phyloP scores from a whole-genome alignment of 2,113 vertebrate genomes.

The Felis catus region DNA sequence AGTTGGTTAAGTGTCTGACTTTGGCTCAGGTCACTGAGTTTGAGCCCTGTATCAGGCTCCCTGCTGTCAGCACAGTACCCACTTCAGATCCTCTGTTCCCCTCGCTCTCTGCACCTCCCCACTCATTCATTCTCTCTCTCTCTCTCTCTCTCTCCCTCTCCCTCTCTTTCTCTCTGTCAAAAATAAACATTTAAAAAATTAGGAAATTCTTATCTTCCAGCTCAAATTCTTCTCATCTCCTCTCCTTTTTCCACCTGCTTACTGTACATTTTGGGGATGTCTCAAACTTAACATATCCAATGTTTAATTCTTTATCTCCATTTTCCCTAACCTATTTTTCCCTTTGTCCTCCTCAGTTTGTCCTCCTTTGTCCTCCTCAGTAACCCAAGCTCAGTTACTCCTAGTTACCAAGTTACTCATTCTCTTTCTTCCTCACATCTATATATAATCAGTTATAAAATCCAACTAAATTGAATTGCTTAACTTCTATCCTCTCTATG shows the following conservation, averaged over 20 bases:
- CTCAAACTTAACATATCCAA: not conserved
- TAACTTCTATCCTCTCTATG: not conserved
- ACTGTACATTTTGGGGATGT: not conserved
- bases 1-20: no score
- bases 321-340: not conserved
- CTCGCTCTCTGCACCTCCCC: no score
- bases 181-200: no score
- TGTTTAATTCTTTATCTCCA: not conserved
- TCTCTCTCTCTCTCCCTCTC: no score
- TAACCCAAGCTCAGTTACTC: not conserved
- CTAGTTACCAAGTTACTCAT: not conserved
- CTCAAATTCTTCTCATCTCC: not conserved
- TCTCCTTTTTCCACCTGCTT: not conserved
- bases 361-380: not conserved
- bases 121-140: no score
- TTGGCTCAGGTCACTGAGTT: no score
- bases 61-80: no score
- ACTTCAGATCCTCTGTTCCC: no score
- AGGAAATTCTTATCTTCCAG: not conserved
- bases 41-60: no score
- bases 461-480: not conserved
- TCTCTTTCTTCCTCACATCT: not conserved
- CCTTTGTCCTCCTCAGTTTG: not conserved
- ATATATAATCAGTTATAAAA: not conserved
- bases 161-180: no score